Evolutionary conservation across 2,113 vertebrate genomes (phyloP), one percentile per base, ranked within the genome.

Genomic region (Menidia beryllina): DNA sequence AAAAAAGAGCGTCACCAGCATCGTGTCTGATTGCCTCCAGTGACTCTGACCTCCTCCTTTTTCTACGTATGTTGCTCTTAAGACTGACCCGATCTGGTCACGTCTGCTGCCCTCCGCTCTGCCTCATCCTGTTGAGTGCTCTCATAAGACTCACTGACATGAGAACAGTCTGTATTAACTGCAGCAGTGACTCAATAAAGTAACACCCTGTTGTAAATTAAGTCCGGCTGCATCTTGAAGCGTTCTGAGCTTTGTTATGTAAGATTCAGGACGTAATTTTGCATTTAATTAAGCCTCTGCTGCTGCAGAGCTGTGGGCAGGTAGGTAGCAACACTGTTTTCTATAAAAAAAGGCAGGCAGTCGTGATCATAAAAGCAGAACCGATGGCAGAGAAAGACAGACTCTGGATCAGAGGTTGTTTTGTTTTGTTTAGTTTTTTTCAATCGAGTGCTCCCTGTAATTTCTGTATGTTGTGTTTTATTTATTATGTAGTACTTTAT

Each of bases 281-380:
- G 41, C 60, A 62, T 85, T 75, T 89, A 86, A 90, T 89, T 81
- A 84, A 72, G 54, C 30, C 23, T 2, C 17, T 68, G 61, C 48
- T 79, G 78, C 30, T 66, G 76, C 58, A 24, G 12, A 67, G 24
- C 25, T 65, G 51, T 53, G 36, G 66, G 23, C 66, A 77, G 78
- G 67, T 67, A 19, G 73, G 61, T 67, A 19, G 73, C 58, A 57
- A 43, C 1, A 14, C 52, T 57, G 65, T 56, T 57, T 53, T 75
- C 58, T 39, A 20, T 59, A 26, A 26, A 43, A 66, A 50, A 23
- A 59, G 26, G 48, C 60, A 25, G 10, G 15, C 54, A 49, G 13
- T 72, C 14, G n/a, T 25, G 3, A 2, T 17, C 14, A 15, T 7
- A 43, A 66, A 26, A 38, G n/a, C 11, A 56, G 54, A 55, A 74